Evolutionary conservation across 2,888 invertebrate genomes (phyloP), one percentile per base, ranked within the genome.

Genomic region (Drosophila paranaensis): DNA sequence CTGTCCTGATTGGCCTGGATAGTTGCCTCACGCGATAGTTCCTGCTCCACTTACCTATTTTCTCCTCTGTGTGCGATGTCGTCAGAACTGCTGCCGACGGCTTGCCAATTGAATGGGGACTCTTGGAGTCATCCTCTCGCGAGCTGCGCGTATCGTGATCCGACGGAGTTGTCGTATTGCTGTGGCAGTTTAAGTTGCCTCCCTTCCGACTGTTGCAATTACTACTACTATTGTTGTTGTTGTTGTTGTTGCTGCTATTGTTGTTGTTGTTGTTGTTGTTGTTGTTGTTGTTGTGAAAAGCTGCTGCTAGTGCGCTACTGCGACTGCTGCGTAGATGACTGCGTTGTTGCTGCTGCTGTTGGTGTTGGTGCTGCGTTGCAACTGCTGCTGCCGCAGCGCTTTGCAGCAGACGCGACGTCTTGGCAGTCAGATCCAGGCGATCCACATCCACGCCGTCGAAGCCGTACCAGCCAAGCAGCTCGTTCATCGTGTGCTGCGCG

Each of bases 401-500:
- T 56, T 91, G 90, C 46, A 92, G 64, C 33, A 92, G 68, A 20
- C 91, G 85, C n/a, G 92, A 91, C 6, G 91, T 89, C 75, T 93
- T 93, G 35, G 92, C 84, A 40, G 92, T 90, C 30, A 90, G 93
- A 85, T 88, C 91, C 69, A 95, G 93, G 39, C 95, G 94, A 93
- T 96, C 96, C 63, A 95, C 94, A 92, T 96, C 96, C 60, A 95
- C 94, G 82, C 95, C 95, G 71, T 95, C 96, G 91, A 97, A 98
- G 2, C 98, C 98, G 93, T 98, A 98, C 97, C 97, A 97, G 48
- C 97, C 97, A 30, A 98, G 94, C 71, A 98, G 94, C 93, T 98
- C 97, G 91, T 97, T 97, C 97, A 98, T 98, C 1, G 97, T 97
- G 55, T 96, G 97, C 92, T 97, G 97, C 6, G 97, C 97, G 93